Conservation (phyloP, 2,888 invertebrate species). For the Agriopis aurantiaria region DNA sequence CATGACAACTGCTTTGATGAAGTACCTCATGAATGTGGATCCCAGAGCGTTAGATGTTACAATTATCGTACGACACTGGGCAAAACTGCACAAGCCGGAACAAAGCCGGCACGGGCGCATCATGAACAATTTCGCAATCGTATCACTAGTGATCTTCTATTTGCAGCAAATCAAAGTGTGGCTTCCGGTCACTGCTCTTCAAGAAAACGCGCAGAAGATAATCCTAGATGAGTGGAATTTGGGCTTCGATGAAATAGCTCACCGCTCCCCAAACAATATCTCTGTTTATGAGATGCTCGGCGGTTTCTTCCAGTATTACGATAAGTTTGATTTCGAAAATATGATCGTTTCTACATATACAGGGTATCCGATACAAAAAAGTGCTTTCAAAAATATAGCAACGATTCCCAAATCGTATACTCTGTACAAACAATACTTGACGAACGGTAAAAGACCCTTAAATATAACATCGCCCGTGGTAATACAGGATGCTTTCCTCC, state of each 20-base stretch:
- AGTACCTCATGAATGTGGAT: background rate
- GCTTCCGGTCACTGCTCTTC: slow-evolving; percentile 18
- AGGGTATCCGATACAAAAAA: slow-evolving; percentile 12
- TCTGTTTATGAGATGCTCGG: slow-evolving; percentile 35
- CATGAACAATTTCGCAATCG: slow-evolving; percentile 19
- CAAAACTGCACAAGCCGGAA: slow-evolving; percentile 2
- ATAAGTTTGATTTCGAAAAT: slow-evolving; percentile 31
- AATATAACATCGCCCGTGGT: slow-evolving; percentile 6
- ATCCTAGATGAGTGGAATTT: slow-evolving; percentile 21
- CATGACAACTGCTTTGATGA: background rate
- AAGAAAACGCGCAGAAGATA: slow-evolving; percentile 10
- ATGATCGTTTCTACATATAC: slow-evolving; percentile 18
- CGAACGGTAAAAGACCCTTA: background rate
- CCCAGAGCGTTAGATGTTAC: background rate
- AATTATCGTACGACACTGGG: slow-evolving; percentile 9
- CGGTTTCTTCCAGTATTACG: slow-evolving; percentile 51
- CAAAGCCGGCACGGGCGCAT: background rate
- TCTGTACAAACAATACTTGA: slow-evolving; percentile 18
- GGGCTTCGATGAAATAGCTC: slow-evolving; percentile 28
- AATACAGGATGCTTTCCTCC: slow-evolving; percentile 17
- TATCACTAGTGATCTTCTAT: slow-evolving; percentile 25
- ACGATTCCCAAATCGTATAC: slow-evolving; percentile 18
- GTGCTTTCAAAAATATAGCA: slow-evolving; percentile 7
- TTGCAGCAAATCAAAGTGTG: slow-evolving; percentile 25
- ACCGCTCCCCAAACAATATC: slow-evolving; percentile 11